These are phyloP conservation scores for Cervus canadensis DNA, from an alignment of 2,113 vertebrate species.

Conservation along the genomic window DNA sequence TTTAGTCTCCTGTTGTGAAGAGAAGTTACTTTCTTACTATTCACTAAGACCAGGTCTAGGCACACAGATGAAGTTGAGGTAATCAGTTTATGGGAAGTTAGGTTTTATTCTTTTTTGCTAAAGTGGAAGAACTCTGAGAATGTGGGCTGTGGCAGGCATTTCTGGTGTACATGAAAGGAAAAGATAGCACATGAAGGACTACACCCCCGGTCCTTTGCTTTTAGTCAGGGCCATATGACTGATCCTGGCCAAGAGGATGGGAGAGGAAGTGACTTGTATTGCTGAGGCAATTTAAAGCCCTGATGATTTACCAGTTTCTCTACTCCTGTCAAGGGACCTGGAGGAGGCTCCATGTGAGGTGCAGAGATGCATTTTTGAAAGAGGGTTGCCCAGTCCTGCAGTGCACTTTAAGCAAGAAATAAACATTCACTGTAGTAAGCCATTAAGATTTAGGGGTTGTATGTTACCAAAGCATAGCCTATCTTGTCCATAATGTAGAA, in stretches of 20 bases:
- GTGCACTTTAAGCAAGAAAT: neutral
- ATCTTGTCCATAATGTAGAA: neutral
- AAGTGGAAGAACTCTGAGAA: neutral
- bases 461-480: neutral
- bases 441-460: neutral
- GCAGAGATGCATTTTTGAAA: neutral
- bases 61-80: neutral
- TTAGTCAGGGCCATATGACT: neutral
- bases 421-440: neutral
- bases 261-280: neutral
- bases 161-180: neutral
- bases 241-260: neutral
- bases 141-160: no score
- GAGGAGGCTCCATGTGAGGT: neutral
- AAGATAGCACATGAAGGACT: neutral
- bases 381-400: neutral
- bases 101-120: neutral
- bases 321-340: neutral
- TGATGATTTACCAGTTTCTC: neutral
- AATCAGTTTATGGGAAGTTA: neutral
- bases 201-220: fast-evolving
- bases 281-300: neutral
- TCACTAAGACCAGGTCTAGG: neutral
- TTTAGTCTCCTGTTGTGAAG: neutral
- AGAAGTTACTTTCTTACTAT: neutral